Base-by-base conservation (phyloP, 2,888 invertebrate genomes). In the Agonopterix arenella region DNA sequence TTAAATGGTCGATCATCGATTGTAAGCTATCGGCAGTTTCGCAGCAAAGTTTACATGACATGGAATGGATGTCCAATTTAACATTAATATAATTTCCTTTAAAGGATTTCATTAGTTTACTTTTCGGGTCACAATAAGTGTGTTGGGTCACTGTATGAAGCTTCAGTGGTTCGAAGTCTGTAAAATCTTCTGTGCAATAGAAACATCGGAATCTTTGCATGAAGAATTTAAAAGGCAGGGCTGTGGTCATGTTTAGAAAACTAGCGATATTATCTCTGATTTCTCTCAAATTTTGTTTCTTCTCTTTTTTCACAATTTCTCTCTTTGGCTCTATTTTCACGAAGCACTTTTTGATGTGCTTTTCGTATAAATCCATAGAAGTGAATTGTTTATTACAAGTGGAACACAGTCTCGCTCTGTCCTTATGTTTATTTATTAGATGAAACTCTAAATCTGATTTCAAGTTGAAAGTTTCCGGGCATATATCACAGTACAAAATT, bases 211-310 rank as follows among this genome's bases (percentile, higher is more conserved):
- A 76, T 50, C 60, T 58, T 48, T 68, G 69, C 53, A 63, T 66
- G 47, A 62, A 69, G 44, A 63, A 72, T n/a, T 70, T 70, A 28
- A 77, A 77, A 1, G 74, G 77, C 16, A 72, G 49, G 0, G 66
- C 70, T 1, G 68, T 74, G 0, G 65, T 62, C 59, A 65, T 65
- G 45, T 66, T 67, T 1, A 70, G 48, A 9, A 70, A 53, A 10
- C 52, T 56, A 5, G 61, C 56, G 9, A 71, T 60, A 44, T 65
- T 69, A 36, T 53, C 52, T 8, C 57, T 18, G 11, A 50, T 46
- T 48, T 38, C 41, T 41, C 42, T 46, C 46, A 43, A 45, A 38
- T 47, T 54, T 4, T 45, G 13, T 8, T 46, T 50, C 13, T 42
- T 18, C 8, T 28, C 41, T 4, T 48, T 41, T 10, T 45, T 41